These are phyloP conservation scores for Corvus cornix DNA, from an alignment of 2,113 vertebrate species.

Conservation along the genomic window DNA sequence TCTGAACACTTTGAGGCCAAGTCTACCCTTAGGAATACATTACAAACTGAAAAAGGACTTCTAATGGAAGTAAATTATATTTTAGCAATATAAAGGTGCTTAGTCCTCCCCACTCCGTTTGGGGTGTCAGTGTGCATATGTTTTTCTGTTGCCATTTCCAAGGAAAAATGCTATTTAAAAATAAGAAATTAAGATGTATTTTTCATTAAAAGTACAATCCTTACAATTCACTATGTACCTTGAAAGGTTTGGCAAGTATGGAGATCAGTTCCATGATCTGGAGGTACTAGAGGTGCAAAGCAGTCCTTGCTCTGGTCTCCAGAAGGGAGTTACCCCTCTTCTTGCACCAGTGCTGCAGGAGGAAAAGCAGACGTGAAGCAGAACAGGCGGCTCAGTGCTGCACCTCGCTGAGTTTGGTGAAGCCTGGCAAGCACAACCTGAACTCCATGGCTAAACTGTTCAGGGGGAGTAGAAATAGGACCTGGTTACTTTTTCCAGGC, in stretches of 20 bases:
- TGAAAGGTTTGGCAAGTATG: neutral
- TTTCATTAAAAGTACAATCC: neutral
- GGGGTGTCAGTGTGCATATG: neutral
- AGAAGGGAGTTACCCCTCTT: neutral
- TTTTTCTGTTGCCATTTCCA: neutral
- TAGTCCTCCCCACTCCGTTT: neutral
- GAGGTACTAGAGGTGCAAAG: neutral
- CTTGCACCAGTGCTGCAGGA: neutral
- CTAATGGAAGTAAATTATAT: neutral
- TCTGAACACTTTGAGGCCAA: neutral
- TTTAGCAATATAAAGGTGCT: neutral
- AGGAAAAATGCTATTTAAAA: neutral
- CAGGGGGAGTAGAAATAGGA: neutral
- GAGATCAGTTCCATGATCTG: neutral
- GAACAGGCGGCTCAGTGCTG: neutral
- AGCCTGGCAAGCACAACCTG: neutral
- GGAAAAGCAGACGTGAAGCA: neutral
- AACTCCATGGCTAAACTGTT: neutral
- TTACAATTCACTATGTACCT: neutral
- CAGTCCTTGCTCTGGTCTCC: neutral
- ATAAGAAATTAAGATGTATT: neutral
- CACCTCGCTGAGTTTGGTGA: neutral
- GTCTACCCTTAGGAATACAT: neutral
- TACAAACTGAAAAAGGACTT: neutral
- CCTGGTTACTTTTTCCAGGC: conserved; percentile 3